Base-by-base conservation (phyloP, 2,888 invertebrate species). In the Andricus curvator region DNA sequence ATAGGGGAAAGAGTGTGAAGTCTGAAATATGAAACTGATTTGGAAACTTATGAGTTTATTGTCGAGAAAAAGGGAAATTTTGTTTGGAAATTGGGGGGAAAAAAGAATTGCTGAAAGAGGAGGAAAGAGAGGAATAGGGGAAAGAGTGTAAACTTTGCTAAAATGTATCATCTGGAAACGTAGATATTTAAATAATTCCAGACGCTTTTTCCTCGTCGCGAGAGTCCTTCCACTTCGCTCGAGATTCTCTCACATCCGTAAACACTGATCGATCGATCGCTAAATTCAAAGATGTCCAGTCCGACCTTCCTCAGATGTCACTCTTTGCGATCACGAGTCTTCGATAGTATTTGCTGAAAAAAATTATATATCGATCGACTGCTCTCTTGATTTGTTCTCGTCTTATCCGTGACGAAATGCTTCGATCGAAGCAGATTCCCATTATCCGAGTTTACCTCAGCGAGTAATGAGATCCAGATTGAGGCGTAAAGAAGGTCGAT, bases 381-480 rank as follows among this genome's bases (percentile, higher is more conserved):
- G 65, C 51, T 70, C 56, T 17, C 56, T 74, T 74, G 74, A 74
- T 74, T 74, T 74, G 74, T 74, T 74, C 74, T 74, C 74, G 79
- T 82, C 67, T 79, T 80, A 65, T 51, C 77, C 74, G 65, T 65
- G 78, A 80, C 79, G 77, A 62, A 64, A 78, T 33, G 33, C 74
- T 74, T 37, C 17, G 37, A 33, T 74, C 20, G 29, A n/a, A 33
- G 20, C 20, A 56, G 56, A 56, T 74, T 74, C 29, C 64, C 77
- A 81, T 83, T 83, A 81, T 83, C 74, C 81, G 48, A 25, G 37
- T 65, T 77, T 29, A 77, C 64, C 44, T 33, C 22, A 22, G 41
- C 51, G 66, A 56, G 65, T 83, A 82, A 83, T 81, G 83, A 83
- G 82, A 80, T 77, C 70, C 62, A 33, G 20, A 48, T 62, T n/a